Percentiles rank a stretch among this genome's conserved stretches.
Evolutionary conservation across 2,888 invertebrate genomes (phyloP).

Genomic region (Syritta pipiens): DNA sequence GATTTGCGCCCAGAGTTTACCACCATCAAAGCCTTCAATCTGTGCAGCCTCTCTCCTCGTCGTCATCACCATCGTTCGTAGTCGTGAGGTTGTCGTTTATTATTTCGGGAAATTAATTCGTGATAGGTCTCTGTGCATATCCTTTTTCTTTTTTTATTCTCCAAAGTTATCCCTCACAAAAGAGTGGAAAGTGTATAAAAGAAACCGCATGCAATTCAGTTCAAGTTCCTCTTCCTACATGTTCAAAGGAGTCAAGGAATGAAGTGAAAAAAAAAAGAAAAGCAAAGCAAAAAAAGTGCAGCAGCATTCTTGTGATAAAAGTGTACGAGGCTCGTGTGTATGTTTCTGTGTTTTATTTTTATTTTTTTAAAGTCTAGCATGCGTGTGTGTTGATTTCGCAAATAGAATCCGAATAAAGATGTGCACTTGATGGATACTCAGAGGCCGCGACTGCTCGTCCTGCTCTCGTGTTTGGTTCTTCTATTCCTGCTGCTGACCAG

Average conservation of each 20-base stretch:
- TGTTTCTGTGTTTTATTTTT: not conserved
- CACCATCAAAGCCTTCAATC: constrained; percentile 29
- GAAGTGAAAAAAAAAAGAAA: constrained; percentile 18
- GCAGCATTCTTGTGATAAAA: constrained; percentile 46
- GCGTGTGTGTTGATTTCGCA: constrained; percentile 20
- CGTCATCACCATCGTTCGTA: too few relatives aligned
- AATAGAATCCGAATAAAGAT: constrained; percentile 28
- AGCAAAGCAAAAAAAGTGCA: constrained; percentile 10
- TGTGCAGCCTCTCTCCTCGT: too few relatives aligned
- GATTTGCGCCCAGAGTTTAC: constrained; percentile 12
- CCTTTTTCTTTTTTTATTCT: constrained; percentile 17
- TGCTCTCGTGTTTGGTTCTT: too few relatives aligned
- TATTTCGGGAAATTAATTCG: constrained; percentile 22
- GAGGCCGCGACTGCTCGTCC: constrained; percentile 5
- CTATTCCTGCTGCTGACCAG: too few relatives aligned
- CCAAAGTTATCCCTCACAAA: not conserved
- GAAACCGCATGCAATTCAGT: constrained; percentile 13
- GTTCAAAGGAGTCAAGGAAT: constrained; percentile 11
- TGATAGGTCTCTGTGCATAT: constrained; percentile 37
- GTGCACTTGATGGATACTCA: constrained; percentile 44
- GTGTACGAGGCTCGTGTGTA: not conserved
- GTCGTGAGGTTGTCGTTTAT: not conserved
- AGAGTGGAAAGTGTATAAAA: not conserved
- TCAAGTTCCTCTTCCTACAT: constrained; percentile 3
- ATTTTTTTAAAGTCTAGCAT: too few relatives aligned